Base-by-base conservation (phyloP, 2,113 vertebrate species). In the Trichomycterus rosablanca region DNA sequence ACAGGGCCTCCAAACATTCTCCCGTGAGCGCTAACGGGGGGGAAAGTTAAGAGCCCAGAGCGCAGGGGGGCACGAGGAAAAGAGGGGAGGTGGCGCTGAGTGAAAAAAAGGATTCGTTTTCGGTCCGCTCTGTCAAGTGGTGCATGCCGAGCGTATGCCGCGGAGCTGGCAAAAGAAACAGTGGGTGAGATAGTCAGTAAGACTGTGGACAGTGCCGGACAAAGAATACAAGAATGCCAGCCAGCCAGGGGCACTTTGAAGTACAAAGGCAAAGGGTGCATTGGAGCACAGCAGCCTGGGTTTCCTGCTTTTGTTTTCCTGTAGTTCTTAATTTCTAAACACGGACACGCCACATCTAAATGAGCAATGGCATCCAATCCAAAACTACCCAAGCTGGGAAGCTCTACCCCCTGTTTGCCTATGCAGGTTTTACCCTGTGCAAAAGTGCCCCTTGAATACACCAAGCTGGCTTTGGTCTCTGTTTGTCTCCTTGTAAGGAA, bases 1-100 rank as follows among this genome's bases (percentile, higher is more conserved):
- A 78, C 81, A 73, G 83, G 86, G 83, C 83, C 86, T 83, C 82
- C 79, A 81, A 86, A 87, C 82, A 85, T 83, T 85, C 84, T 83
- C 80, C 74, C 37, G 55, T 48, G 59, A 81, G 77, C 55, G 39
- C 19, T 78, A 72, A 76, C 40, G 55, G 24, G 24, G 67, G 32
- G 45, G 22, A 16, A 20, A 37, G 22, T 11, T 1, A 35, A 20
- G 52, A 39, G 53, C 63, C 19, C 68, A 46, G 64, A 68, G 65
- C 60, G 34, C 65, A 57, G 48, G 77, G n/a, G 49, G 59, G 35
- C 30, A 50, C 7, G 20, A 7, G 23, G 42, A 46, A 58, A 32
- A 30, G 51, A 49, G 62, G 44, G 54, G 44, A 64, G 24, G 34
- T 6, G 26, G 23, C 20, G 32, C 11, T 14, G 34, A 18, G n/a